Evolutionary conservation across 2,797 vertebrate genomes (phyloP).

Genomic region (Mus caroli): DNA sequence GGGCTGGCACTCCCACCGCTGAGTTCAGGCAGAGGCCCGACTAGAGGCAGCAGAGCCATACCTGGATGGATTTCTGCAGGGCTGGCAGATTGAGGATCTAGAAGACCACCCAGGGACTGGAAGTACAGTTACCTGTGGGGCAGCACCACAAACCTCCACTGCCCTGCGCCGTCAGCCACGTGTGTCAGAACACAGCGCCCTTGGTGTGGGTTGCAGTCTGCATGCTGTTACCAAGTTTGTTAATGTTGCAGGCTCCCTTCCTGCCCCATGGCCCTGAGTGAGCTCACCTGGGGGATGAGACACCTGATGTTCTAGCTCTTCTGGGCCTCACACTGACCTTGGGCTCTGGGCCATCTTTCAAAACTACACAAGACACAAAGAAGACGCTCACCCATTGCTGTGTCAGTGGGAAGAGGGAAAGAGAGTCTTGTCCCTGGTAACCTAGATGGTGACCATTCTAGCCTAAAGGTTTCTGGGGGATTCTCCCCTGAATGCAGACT

Average conservation of each 20-base stretch:
- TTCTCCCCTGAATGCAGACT: background rate
- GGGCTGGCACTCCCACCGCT: background rate
- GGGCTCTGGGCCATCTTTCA: background rate
- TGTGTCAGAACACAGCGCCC: background rate
- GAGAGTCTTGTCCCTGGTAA: background rate
- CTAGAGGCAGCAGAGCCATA: background rate
- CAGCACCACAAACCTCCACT: fast-evolving
- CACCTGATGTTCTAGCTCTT: background rate
- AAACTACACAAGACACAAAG: background rate
- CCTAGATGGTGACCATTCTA: background rate
- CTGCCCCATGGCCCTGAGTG: fast-evolving
- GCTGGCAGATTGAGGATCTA: background rate
- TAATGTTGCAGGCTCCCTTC: background rate
- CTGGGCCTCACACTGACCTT: background rate
- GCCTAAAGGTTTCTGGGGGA: background rate
- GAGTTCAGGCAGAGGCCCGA: background rate
- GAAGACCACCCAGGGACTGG: background rate
- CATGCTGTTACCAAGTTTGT: background rate
- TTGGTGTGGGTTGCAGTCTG: background rate
- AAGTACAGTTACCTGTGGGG: no score
- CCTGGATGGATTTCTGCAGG: background rate
- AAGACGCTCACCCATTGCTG: fast-evolving
- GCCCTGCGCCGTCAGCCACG: no score
- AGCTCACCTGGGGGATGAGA: background rate
- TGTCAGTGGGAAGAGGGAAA: background rate